Evolutionary conservation across 2,888 invertebrate species (phyloP), one percentile per base, ranked within the genome.

Genomic region (Yponomeuta plumbellus): DNA sequence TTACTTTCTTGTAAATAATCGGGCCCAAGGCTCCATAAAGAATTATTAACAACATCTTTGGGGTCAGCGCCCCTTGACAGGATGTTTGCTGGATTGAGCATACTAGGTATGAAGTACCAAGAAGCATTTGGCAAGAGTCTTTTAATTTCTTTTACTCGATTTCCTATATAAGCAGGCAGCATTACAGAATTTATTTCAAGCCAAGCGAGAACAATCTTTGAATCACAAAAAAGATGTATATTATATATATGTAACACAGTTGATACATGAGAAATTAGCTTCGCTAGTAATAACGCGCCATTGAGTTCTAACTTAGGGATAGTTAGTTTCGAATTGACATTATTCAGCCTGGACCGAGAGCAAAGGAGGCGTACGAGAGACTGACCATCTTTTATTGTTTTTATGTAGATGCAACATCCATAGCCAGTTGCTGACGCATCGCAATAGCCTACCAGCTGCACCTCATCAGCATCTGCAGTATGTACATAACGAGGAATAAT

Each of bases 51-150:
- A 20, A 65, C 26, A 21, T 65, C 65, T 22, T 11, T 58, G 57
- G 65, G 65, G 57, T 65, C 65, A 8, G 65, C 65, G n/a, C 65
- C 65, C 20, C 65, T 58, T 17, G 58, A 58, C 20, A 58, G 21
- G 20, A 58, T 58, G 58, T 58, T 20, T 58, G 58, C 58, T 17
- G 58, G 65, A 65, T 65, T 65, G 20, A 65, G 17, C 58, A 65
- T 39, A 39, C 65, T 58, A n/a, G 65, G 65, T 59, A 58, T 59
- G 17, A 65, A 65, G 44, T 65, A 20, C 65, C 65, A 65, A 40
- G 17, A 40, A 3, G 21, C 6, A 17, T 40, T 40, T 10, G n/a
- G 17, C n/a, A 40, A 17, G 11, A 39, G 40, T n/a, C 8, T 63
- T 63, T 58, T 58, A 21, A 63, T 63, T 63, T 63, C 63, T 39